These are phyloP conservation scores for silkworm (Bombyx mori) DNA, from an alignment of 1,140 invertebrate genomes.

Conservation along the genomic window DNA sequence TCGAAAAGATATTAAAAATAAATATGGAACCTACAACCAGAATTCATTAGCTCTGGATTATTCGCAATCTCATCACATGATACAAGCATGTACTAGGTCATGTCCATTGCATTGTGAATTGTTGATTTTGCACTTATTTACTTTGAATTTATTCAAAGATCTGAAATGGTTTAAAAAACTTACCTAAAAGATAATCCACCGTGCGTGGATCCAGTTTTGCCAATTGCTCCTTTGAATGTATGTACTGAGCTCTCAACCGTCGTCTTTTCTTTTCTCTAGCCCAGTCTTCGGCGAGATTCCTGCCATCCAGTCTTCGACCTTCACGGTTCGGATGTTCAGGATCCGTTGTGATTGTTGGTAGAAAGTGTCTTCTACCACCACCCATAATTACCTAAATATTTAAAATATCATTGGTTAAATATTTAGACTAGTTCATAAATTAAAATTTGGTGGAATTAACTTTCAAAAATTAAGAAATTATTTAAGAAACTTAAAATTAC, in stretches of 20 bases:
- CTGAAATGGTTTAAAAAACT: constrained; percentile 20
- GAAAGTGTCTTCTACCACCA: constrained; percentile 77
- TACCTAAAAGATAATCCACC: constrained; percentile 78
- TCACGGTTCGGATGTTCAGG: constrained; percentile 73
- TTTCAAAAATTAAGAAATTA: no score
- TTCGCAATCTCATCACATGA: no score
- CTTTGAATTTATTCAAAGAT: no score
- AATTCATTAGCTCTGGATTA: no score
- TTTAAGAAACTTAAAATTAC: no score
- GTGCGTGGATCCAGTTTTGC: constrained; percentile 73
- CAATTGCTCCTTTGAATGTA: constrained; percentile 75
- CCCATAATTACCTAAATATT: constrained; percentile 74
- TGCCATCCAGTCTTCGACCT: constrained; percentile 76
- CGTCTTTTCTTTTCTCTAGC: constrained; percentile 74
- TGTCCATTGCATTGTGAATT: no score
- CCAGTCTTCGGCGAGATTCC: constrained; percentile 83
- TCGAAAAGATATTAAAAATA: no score
- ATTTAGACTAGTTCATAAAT: no score
- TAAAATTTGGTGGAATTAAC: no score
- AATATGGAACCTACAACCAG: no score
- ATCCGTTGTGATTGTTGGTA: constrained; percentile 74
- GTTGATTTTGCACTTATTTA: no score
- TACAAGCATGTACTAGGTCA: no score
- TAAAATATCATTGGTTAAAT: constrained; percentile 22
- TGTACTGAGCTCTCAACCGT: constrained; percentile 73